A percentile compares a stretch with the other conserved stretches of the same genome.
Conservation (phyloP, 2,113 vertebrate species). For the Aegithalos caudatus region DNA sequence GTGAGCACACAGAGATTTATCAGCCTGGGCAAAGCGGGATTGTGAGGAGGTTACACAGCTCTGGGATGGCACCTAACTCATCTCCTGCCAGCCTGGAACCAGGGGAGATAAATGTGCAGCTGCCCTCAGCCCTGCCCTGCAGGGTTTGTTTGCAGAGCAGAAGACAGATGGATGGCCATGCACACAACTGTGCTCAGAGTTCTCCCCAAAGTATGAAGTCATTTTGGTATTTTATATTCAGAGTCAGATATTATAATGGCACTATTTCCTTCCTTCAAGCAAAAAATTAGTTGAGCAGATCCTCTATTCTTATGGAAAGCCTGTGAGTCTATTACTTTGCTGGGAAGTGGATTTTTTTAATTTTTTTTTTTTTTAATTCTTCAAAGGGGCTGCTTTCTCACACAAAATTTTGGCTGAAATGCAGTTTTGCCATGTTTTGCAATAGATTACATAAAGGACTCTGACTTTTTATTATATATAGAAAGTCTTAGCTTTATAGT, state of each 20-base stretch:
- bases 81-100: not conserved
- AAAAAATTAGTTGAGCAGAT: conserved; percentile 7
- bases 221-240: not conserved
- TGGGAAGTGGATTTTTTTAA: not conserved
- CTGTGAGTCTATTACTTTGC: not conserved
- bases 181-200: not conserved
- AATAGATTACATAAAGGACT: not conserved
- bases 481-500: not conserved
- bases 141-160: not conserved
- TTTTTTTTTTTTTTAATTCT: not conserved
- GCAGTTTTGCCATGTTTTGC: not conserved
- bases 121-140: not conserved
- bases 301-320: not conserved
- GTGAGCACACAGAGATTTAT: not conserved
- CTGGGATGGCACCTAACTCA: not conserved
- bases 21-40: not conserved
- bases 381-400: not conserved
- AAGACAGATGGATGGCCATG: not conserved
- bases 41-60: not conserved
- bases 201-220: not conserved
- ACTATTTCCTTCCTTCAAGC: not conserved
- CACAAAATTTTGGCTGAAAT: not conserved
- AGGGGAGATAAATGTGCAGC: not conserved
- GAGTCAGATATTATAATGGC: not conserved
- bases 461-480: not conserved